Conservation (phyloP, 2,888 invertebrate genomes). For the Chrysolina oricalcia region DNA sequence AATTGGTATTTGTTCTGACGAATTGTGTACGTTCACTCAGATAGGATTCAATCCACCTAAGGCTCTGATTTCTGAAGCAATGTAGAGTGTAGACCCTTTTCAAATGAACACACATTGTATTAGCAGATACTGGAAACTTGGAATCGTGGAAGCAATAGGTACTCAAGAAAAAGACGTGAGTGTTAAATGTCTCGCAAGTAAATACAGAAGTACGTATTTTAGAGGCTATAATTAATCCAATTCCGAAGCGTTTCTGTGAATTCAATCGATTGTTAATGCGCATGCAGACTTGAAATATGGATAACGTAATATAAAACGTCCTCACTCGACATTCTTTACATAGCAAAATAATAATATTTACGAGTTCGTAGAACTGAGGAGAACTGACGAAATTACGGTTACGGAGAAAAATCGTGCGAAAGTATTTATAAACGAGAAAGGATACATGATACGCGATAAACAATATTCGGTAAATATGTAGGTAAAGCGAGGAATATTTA, state of each 20-base stretch:
- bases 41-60: too few relatives aligned
- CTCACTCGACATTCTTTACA: conserved; percentile 12
- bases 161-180: not conserved
- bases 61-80: too few relatives aligned
- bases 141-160: too few relatives aligned
- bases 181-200: not conserved
- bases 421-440: conserved; percentile 16
- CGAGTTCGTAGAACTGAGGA: conserved; percentile 6
- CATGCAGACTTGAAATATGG: conserved; percentile 15
- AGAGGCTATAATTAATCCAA: conserved; percentile 18
- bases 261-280: conserved; percentile 5
- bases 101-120: too few relatives aligned
- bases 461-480: not conserved
- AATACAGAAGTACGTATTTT: not conserved
- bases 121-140: not conserved
- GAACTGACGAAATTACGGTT: conserved; percentile 19
- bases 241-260: conserved; percentile 13
- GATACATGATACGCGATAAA: not conserved
- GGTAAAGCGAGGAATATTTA: not conserved
- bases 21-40: too few relatives aligned
- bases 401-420: conserved; percentile 7
- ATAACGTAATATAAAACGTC: conserved; percentile 12
- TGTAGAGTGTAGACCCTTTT: too few relatives aligned
- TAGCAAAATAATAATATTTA: conserved; percentile 18
- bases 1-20: too few relatives aligned